These are phyloP conservation scores for Babyrousa celebensis DNA, from an alignment of 2,797 vertebrate genomes.

Conservation along the genomic window DNA sequence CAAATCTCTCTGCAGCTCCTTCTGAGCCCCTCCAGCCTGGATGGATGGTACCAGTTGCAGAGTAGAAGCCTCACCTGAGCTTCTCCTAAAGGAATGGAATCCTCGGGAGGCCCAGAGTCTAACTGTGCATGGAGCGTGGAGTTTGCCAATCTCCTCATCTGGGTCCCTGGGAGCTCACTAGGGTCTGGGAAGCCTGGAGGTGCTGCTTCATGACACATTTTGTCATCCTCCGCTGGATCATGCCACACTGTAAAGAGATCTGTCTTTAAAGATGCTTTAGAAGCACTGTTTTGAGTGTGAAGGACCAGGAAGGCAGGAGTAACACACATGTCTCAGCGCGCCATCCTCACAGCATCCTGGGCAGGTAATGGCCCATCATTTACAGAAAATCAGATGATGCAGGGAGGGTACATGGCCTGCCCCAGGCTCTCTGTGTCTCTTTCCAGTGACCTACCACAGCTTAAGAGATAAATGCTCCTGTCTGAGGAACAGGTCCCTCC, in stretches of 20 bases:
- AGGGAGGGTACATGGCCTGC: background rate
- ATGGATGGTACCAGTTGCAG: background rate
- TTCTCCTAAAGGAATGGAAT: background rate
- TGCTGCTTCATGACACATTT: background rate
- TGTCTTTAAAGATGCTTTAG: background rate
- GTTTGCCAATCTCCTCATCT: too few relatives aligned
- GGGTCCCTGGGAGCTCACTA: background rate
- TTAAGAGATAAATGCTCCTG: too few relatives aligned
- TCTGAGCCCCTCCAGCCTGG: background rate
- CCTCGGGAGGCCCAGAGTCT: background rate
- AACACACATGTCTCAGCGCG: background rate
- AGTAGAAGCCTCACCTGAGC: background rate
- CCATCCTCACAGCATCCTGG: background rate
- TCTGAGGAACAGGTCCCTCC: background rate
- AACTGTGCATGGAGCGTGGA: rapidly evolving
- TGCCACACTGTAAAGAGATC: background rate
- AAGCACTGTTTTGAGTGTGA: background rate
- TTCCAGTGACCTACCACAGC: background rate
- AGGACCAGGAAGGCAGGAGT: background rate
- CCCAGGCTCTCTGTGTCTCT: background rate
- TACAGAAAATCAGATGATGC: too few relatives aligned
- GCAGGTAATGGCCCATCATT: too few relatives aligned
- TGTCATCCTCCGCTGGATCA: background rate
- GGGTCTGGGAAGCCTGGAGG: background rate
- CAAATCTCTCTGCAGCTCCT: background rate